Percentiles rank a stretch among this genome's conserved stretches.
Conservation (phyloP, 64 coral and sea anemone species). For the Porites australiensis region DNA sequence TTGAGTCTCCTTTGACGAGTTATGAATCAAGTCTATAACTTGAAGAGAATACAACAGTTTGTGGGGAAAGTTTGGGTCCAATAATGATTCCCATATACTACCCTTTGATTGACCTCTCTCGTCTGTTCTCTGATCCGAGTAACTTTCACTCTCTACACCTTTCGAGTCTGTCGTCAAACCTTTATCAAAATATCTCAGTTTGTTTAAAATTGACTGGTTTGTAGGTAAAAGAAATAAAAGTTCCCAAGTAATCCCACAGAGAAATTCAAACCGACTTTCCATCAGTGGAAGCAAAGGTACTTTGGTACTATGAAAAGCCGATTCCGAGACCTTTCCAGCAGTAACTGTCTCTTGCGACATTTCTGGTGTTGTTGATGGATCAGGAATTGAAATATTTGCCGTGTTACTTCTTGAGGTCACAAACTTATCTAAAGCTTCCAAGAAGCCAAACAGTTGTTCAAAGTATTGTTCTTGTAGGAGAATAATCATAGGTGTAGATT, state of each 20-base stretch:
- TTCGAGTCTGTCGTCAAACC: neutral
- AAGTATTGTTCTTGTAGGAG: constrained; percentile 86
- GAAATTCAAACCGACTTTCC: constrained; percentile 71
- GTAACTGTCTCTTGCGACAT: neutral
- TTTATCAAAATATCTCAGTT: constrained; percentile 84
- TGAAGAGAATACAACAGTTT: constrained; percentile 93
- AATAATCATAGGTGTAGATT: constrained; percentile 87
- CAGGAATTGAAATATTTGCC: neutral
- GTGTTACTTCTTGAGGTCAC: constrained; percentile 28
- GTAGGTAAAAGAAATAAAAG: constrained; percentile 86
- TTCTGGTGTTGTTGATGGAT: neutral
- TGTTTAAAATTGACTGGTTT: constrained; percentile 82
- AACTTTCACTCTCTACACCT: neutral
- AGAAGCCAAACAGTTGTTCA: constrained; percentile 87
- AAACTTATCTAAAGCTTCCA: constrained; percentile 88
- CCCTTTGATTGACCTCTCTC: neutral
- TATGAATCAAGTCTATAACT: constrained; percentile 89
- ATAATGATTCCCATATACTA: constrained; percentile 69
- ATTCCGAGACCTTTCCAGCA: neutral
- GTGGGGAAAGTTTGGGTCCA: constrained; percentile 82
- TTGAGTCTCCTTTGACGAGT: constrained; percentile 58
- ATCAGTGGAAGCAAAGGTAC: constrained; percentile 7
- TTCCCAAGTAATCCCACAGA: constrained; percentile 93
- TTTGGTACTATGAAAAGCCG: constrained; percentile 19
- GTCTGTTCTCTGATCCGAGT: neutral